These are phyloP conservation scores for Poecilia wingei DNA, from an alignment of 2,797 vertebrate species.

Conservation along the genomic window DNA sequence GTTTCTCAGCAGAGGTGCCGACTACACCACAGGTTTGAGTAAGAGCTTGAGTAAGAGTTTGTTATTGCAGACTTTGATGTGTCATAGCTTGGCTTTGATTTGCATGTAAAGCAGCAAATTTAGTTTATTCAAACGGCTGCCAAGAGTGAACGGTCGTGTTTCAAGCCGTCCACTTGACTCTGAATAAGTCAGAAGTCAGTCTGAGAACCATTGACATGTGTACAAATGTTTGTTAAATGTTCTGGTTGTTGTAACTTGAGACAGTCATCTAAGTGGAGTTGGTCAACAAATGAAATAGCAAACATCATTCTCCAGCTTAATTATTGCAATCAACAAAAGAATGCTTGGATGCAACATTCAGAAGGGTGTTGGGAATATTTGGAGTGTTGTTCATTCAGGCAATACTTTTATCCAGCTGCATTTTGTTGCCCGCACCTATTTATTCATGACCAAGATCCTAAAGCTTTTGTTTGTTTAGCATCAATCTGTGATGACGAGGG, in stretches of 20 bases:
- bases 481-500: background rate
- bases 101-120: background rate
- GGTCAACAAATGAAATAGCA: background rate
- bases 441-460: background rate
- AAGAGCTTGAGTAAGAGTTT: slow-evolving; percentile 2
- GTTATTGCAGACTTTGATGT: background rate
- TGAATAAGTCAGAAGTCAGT: background rate
- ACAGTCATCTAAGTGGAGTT: background rate
- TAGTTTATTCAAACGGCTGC: background rate
- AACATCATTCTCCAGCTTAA: background rate
- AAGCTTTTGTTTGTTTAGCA: background rate
- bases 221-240: background rate
- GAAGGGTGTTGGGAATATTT: background rate
- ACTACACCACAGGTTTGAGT: background rate
- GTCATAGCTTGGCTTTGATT: background rate
- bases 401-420: background rate
- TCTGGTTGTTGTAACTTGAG: background rate
- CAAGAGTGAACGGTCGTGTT: background rate
- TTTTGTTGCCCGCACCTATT: background rate
- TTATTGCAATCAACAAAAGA: background rate
- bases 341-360: background rate
- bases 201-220: background rate
- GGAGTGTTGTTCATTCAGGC: background rate
- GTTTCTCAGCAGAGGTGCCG: background rate
- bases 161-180: background rate